Percentiles rank a stretch among this genome's conserved stretches.
These are phyloP conservation scores for Sapajus apella DNA, from an alignment of 2,113 vertebrate species.

Conservation along the genomic window DNA sequence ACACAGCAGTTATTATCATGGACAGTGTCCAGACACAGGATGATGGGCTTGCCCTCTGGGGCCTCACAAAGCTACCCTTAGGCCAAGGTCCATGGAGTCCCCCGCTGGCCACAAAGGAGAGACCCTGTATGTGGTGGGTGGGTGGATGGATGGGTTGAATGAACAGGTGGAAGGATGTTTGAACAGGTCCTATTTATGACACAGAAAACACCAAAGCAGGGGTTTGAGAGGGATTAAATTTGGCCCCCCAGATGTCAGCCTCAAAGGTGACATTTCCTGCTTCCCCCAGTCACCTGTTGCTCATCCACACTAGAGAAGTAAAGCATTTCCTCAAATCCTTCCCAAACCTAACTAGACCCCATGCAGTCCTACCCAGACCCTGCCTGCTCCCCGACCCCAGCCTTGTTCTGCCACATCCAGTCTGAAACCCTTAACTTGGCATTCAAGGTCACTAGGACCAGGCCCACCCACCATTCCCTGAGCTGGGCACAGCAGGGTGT, in stretches of 20 bases:
- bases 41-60: background rate
- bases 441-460: background rate
- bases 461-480: background rate
- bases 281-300: background rate
- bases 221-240: background rate
- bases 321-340: background rate
- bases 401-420: background rate
- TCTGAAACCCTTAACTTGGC: background rate
- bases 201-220: background rate
- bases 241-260: background rate
- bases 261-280: conserved; percentile 14
- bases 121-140: background rate
- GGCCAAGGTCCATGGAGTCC: background rate
- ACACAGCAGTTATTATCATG: background rate
- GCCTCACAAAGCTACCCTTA: background rate
- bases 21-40: background rate
- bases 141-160: background rate
- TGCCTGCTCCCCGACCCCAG: accelerated
- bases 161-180: background rate
- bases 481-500: background rate
- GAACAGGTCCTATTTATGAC: background rate
- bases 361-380: background rate
- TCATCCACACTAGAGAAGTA: background rate
- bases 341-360: background rate
- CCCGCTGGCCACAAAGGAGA: background rate